A percentile compares a stretch with the other conserved stretches of the same genome.
These are phyloP conservation scores for Rhegmatorhina hoffmannsi DNA, from an alignment of 2,113 vertebrate genomes.

Conservation along the genomic window DNA sequence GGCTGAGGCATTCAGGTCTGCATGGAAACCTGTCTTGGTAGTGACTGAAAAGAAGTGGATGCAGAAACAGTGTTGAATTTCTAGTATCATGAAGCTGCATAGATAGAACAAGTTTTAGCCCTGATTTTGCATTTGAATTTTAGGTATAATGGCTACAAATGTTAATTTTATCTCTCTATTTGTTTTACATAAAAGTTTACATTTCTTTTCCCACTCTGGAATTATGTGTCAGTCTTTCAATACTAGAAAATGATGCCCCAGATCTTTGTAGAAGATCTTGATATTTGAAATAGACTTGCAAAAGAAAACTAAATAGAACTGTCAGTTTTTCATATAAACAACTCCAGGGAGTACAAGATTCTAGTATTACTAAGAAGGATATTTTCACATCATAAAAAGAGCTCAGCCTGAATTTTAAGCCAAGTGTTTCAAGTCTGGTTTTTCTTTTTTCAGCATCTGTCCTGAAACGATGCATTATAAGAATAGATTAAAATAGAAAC, in stretches of 20 bases:
- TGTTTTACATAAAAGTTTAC: background rate
- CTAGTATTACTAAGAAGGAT: slow-evolving; percentile 19
- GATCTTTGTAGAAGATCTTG: background rate
- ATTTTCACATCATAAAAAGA: slow-evolving; percentile 70
- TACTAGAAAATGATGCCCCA: background rate
- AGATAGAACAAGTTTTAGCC: background rate
- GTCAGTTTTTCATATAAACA: slow-evolving; percentile 25
- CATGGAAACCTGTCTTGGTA: background rate
- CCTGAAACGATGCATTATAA: background rate
- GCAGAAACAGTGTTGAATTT: background rate
- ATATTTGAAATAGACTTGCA: slow-evolving; percentile 8
- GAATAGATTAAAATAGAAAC: background rate
- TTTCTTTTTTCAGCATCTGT: background rate
- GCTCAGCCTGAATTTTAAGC: slow-evolving; percentile 33
- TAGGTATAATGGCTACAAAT: background rate
- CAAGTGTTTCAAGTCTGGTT: background rate
- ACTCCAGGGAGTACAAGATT: background rate
- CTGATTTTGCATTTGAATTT: background rate
- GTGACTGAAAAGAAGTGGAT: background rate
- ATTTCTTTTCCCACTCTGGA: background rate
- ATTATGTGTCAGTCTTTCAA: background rate
- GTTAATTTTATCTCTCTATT: background rate
- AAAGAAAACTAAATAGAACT: background rate
- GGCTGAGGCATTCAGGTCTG: background rate
- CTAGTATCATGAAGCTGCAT: background rate